phyloP scores from a whole-genome alignment of 2,113 vertebrate genomes.

The Ctenomys sociabilis region DNA sequence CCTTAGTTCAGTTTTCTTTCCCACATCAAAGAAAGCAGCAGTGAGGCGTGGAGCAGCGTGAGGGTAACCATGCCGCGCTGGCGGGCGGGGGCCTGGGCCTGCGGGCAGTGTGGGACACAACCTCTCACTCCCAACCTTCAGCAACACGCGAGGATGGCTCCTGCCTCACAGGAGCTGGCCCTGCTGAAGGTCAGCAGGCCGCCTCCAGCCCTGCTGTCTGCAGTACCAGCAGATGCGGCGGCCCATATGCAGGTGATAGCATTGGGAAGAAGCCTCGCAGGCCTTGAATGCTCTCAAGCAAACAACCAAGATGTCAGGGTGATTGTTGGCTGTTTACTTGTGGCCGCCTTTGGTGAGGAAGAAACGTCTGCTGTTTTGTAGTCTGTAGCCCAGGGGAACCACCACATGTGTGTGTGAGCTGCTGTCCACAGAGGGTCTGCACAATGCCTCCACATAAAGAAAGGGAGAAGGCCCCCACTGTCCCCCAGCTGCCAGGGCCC shows the following conservation, averaged over 20 bases:
- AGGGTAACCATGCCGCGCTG: rapidly evolving
- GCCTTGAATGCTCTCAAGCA: constrained; percentile 42
- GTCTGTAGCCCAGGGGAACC: background rate
- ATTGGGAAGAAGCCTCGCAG: constrained; percentile 12
- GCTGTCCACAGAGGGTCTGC: too few species aligned
- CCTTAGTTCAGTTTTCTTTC: too few species aligned
- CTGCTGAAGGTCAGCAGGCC: background rate
- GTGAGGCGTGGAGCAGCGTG: too few species aligned
- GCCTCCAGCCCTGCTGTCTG: background rate
- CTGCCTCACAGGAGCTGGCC: background rate
- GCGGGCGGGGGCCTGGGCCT: background rate
- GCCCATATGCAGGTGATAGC: background rate
- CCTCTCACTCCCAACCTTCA: constrained; percentile 45
- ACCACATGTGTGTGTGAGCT: rapidly evolving
- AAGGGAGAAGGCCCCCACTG: rapidly evolving
- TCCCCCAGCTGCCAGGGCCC: background rate
- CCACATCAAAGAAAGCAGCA: background rate
- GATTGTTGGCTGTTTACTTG: constrained; percentile 6
- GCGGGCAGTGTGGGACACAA: background rate
- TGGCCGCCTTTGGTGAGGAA: background rate
- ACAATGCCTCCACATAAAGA: background rate
- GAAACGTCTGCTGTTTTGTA: background rate
- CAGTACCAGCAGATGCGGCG: background rate
- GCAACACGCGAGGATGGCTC: background rate
- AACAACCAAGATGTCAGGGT: constrained; percentile 42